Evolutionary conservation across 2,888 invertebrate genomes (phyloP), one percentile per base, ranked within the genome.

Genomic region (Melanostoma mellinum): DNA sequence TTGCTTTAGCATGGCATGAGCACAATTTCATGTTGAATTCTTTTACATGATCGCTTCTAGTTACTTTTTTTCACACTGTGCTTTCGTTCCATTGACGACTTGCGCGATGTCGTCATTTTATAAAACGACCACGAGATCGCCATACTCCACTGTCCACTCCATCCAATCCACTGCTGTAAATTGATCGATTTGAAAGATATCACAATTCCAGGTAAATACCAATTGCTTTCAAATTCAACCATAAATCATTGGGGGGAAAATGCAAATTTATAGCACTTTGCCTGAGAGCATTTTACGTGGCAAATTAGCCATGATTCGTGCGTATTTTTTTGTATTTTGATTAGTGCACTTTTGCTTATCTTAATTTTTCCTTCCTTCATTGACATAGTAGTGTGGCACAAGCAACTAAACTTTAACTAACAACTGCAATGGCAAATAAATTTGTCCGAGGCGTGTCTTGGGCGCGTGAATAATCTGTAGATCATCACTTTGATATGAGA

Each of bases 191-290:
- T 60, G 79, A 84, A 75, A 84, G 84, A 84, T 84, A 84, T 84
- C 71, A 74, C 74, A 44, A 75, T 78, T 79, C 79, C 84, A 74
- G 74, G 79, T 74, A 84, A 84, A 79, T 79, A 75, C 74, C 69
- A 84, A 84, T 84, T 84, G 84, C 84, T 84, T 79, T 84, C 71
- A 46, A 84, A 84, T 84, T 65, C 71, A 72, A 10, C 40, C 55
- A 79, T 84, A 79, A 84, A 84, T 84, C 84, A 84, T 84, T 71
- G 74, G 5, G 50, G 74, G 55, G 78, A 82, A 82, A 84, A 85
- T 85, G 86, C 72, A 85, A 85, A 86, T 86, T 86, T 85, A 86
- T 82, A 82, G 76, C 86, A 81, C 78, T 81, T 78, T 80, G 85
- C 69, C 30, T 20, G 20, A 50, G 85, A 85, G 71, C 73, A 85